Conservation (phyloP, 2,797 vertebrate species). For the Lacerta agilis region DNA sequence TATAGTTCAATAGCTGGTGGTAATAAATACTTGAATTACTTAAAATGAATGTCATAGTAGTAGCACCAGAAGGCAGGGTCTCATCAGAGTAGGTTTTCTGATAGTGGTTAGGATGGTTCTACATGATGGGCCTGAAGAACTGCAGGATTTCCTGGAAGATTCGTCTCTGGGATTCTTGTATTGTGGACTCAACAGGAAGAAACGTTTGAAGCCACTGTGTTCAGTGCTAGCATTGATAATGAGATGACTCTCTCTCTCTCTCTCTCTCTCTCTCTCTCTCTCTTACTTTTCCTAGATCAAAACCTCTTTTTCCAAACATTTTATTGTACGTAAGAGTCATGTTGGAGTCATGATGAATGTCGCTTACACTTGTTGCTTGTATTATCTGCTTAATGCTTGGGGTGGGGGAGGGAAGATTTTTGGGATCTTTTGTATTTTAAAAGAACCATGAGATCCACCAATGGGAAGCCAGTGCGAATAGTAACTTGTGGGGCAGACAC, state of each 20-base stretch:
- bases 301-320: background rate
- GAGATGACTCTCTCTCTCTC: background rate
- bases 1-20: background rate
- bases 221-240: background rate
- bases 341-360: background rate
- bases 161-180: background rate
- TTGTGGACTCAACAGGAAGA: accelerated
- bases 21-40: background rate
- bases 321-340: background rate
- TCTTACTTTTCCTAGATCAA: too few relatives aligned
- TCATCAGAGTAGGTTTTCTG: background rate
- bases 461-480: background rate
- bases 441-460: background rate
- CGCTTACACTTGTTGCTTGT: background rate
- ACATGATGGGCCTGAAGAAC: background rate
- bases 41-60: background rate
- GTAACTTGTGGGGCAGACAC: background rate
- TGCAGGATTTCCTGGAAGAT: conserved; percentile 3
- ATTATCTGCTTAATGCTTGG: background rate
- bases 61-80: background rate
- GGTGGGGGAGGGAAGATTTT: too few relatives aligned
- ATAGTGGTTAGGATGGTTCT: background rate
- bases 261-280: too few relatives aligned
- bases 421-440: background rate
- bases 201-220: accelerated